These are phyloP conservation scores for Chromobotia macracanthus DNA, from an alignment of 2,797 vertebrate genomes.

Conservation along the genomic window DNA sequence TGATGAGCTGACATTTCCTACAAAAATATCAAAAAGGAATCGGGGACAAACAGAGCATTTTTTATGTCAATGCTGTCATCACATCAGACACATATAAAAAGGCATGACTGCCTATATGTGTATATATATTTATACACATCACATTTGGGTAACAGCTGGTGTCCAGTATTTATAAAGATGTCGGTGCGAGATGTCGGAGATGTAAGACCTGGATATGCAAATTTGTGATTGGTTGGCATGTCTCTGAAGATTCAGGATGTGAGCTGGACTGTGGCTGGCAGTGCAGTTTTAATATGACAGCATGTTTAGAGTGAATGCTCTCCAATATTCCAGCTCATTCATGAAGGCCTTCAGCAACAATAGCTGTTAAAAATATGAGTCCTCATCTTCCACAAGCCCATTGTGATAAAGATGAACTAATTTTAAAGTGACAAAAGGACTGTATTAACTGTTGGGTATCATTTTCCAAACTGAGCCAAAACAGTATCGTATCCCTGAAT, in stretches of 20 bases:
- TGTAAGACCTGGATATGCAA: conserved; percentile 40
- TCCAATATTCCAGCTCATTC: conserved; percentile 5
- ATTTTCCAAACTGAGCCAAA: conserved; percentile 48
- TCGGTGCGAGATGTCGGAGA: conserved; percentile 7
- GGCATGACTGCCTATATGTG: conserved; percentile 33
- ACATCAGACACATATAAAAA: conserved; percentile 42
- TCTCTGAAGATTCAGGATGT: conserved; percentile 21
- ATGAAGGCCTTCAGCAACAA: conserved; percentile 2
- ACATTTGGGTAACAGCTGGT: conserved; percentile 39
- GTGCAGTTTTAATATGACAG: conserved; percentile 20
- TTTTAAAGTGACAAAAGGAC: background rate
- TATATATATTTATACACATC: background rate
- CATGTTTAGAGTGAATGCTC: conserved; percentile 11
- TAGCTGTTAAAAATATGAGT: conserved; percentile 10
- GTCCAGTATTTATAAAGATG: conserved; percentile 18
- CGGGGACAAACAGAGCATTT: conserved; percentile 8
- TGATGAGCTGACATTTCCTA: background rate
- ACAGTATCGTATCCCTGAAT: conserved; percentile 24
- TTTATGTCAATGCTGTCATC: background rate
- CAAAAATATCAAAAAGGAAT: background rate
- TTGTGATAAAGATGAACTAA: background rate
- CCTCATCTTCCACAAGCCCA: background rate
- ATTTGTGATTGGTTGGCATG: conserved; percentile 22
- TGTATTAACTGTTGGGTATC: conserved; percentile 28
- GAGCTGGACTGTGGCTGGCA: conserved; percentile 7